phyloP scores from a whole-genome alignment of 2,113 vertebrate genomes.

The Ceratotherium simum region DNA sequence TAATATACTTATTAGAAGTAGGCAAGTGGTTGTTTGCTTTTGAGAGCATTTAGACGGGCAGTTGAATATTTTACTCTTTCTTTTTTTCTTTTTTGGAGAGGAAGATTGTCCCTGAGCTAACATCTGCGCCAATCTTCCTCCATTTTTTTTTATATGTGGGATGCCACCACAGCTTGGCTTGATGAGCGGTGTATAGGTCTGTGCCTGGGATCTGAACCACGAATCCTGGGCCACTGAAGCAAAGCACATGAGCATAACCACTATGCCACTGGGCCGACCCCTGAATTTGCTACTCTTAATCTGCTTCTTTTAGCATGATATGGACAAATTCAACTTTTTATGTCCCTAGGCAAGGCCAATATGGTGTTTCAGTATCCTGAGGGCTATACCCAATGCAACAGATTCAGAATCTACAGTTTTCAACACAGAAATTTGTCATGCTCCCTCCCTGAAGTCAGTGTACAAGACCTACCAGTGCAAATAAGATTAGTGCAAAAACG shows the following conservation, averaged over 20 bases:
- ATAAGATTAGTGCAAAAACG: neutral
- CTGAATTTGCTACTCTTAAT: neutral
- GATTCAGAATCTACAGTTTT: neutral
- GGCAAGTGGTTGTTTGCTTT: neutral
- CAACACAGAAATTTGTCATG: neutral
- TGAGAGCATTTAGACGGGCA: neutral
- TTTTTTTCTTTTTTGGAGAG: too few species aligned
- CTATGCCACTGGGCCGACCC: too few species aligned
- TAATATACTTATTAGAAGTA: neutral
- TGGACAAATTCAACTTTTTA: neutral
- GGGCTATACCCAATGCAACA: neutral
- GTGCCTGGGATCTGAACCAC: too few species aligned
- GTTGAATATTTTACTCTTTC: too few species aligned
- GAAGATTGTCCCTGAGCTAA: too few species aligned
- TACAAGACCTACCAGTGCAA: neutral
- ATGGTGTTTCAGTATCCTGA: neutral
- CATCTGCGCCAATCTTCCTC: too few species aligned
- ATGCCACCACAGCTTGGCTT: too few species aligned
- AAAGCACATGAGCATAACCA: too few species aligned
- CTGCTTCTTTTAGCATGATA: neutral
- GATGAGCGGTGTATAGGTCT: too few species aligned
- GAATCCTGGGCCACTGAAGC: too few species aligned
- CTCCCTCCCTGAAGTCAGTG: neutral
- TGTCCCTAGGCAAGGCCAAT: neutral
- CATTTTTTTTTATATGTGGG: too few species aligned